Evolutionary conservation across 2,797 vertebrate genomes (phyloP), one percentile per base, ranked within the genome.

Genomic region (Tadarida brasiliensis): DNA sequence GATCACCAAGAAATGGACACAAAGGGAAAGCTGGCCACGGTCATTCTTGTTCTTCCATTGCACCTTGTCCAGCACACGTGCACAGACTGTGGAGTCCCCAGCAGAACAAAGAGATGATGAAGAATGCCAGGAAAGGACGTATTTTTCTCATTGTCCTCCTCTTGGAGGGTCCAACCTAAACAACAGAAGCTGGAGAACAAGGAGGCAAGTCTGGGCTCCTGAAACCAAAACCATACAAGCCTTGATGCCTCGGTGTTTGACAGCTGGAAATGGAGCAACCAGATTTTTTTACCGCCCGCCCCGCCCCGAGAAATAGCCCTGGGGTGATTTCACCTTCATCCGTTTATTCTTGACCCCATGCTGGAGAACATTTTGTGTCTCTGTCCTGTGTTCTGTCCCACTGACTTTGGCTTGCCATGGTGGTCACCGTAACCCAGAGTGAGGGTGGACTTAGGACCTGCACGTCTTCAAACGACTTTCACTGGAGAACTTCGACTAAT

Each of bases 31-130:
- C 47, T 65, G 28, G 9, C 4, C 51, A 3, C 0, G 0, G 33
- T 19, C n/a, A 33, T 9, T 44, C 11, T 20, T 10, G 12, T 9
- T n/a, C 33, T n/a, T 0, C 5, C 63, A 0, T 12, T 0, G 1
- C 1, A 7, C 4, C 16, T 68, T 30, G 15, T 26, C 15, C 12
- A 22, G 35, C 1, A 1, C 11, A 2, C 9, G 3, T 7, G 7
- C 15, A 65, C 51, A 78, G 44, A 12, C 7, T 5, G 6, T 1
- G 7, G 35, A 44, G 63, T 39, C 67, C 20, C 33, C 35, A 33
- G 89, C 28, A 28, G 9, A 86, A 39, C 67, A 35, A 51, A 78
- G 63, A 78, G 14, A 20, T 9, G 39, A 59, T 51, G 54, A 68
- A 47, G 39, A 61, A 63, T 22, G 39, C 19, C 56, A 28, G 7